Base-by-base conservation (phyloP, 2,797 vertebrate species). In the Ciconia nigra region DNA sequence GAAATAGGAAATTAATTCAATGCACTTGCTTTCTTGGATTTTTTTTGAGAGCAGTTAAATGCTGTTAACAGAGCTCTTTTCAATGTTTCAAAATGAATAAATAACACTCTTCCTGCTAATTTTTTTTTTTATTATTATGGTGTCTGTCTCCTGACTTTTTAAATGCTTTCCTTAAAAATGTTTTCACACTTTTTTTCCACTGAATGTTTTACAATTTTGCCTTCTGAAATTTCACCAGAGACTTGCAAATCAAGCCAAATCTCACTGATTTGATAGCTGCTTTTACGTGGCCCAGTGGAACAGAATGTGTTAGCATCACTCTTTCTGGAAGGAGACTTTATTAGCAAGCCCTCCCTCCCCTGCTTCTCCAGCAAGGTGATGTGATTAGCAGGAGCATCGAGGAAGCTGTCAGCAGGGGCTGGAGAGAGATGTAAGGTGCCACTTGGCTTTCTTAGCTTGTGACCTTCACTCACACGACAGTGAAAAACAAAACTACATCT, bases 151-250 rank as follows among this genome's bases (percentile, higher is more conserved):
- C 90, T 94, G 76, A 74, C 89, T 98, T 98, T 97, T 97, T 46
- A 95, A 98, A 97, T 83, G 61, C 82, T 96, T 96, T 96, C 90
- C 71, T 96, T 95, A 96, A 97, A 97, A 97, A 94, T 83, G 62
- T 97, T 97, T 97, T 93, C 91, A 87, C 22, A 19, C 37, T 93
- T 95, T 97, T 97, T 97, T 96, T 86, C 81, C 31, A 91, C 83
- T 89, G 89, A 97, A 96, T 93, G 13, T 97, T 98, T 98, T 97
- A 93, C 72, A 95, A 81, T 97, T 93, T 94, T 72, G 39, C 63
- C 72, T 89, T 96, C 96, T 97, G 93, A 96, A 96, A 97, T 98
- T 98, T 96, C 97, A 98, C 91, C 39, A 89, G 96, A 96, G 96
- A 96, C 76, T 96, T 95, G 93, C 90, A 98, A 98, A 97, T 97